Evolutionary conservation across 1,140 invertebrate species (phyloP).

Genomic region (Ruditapes philippinarum): DNA sequence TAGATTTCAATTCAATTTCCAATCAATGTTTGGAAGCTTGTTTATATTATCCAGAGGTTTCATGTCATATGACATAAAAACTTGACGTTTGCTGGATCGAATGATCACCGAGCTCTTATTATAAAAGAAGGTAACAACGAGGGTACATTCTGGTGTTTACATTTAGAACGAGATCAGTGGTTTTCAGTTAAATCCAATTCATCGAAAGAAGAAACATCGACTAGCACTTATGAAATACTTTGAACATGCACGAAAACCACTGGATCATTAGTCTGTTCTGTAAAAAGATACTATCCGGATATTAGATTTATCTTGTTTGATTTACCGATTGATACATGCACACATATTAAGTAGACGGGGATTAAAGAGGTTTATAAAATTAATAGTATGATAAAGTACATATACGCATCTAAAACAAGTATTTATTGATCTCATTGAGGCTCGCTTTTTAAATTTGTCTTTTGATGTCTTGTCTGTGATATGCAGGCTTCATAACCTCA

Average conservation of each 20-base stretch:
- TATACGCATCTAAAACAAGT: too few species aligned
- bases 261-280: too few species aligned
- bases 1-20: not conserved
- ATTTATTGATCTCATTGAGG: too few species aligned
- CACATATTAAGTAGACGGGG: too few species aligned
- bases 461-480: too few species aligned
- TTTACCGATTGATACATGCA: not conserved
- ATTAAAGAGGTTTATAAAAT: too few species aligned
- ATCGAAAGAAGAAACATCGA: not conserved
- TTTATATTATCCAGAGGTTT: not conserved
- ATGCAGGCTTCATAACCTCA: too few species aligned
- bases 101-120: not conserved
- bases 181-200: not conserved
- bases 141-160: not conserved
- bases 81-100: not conserved
- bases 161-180: not conserved
- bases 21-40: too few species aligned
- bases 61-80: not conserved
- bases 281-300: not conserved
- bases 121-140: not conserved
- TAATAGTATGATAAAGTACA: too few species aligned
- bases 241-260: not conserved
- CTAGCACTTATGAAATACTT: not conserved
- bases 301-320: not conserved
- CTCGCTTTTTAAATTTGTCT: too few species aligned